Conservation (phyloP, 2,888 invertebrate species). For the Priocnemis perturbator region DNA sequence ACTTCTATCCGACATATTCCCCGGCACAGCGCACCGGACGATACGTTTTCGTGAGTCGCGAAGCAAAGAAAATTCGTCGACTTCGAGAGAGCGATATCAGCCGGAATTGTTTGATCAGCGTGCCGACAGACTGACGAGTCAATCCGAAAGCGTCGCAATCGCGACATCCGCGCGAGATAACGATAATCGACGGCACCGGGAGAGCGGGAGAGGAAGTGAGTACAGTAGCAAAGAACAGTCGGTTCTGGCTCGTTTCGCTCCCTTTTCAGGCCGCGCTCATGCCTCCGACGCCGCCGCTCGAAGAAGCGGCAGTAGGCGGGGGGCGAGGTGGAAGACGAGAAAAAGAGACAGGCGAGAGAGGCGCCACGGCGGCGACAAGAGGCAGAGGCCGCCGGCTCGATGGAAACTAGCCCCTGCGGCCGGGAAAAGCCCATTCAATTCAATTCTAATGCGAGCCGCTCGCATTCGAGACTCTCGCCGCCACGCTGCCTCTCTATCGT, state of each 20-base stretch:
- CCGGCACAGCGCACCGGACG: too few relatives aligned
- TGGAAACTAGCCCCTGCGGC: conserved; percentile 52
- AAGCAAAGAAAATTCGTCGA: too few relatives aligned
- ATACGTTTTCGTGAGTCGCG: too few relatives aligned
- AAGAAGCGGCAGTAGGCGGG: background rate
- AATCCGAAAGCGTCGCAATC: background rate
- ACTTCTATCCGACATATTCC: too few relatives aligned
- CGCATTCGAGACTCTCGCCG: conserved; percentile 45
- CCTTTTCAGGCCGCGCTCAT: background rate
- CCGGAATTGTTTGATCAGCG: too few relatives aligned
- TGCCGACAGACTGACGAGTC: background rate
- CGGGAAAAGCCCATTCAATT: conserved; percentile 59
- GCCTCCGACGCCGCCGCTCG: conserved; percentile 1
- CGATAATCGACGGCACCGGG: background rate
- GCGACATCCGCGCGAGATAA: background rate
- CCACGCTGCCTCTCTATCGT: conserved; percentile 13
- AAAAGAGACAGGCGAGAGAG: conserved; percentile 42
- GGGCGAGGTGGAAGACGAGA: conserved; percentile 20
- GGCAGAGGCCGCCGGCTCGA: conserved; percentile 13
- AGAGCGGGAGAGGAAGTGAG: background rate
- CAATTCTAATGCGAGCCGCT: conserved; percentile 62
- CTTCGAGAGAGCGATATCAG: too few relatives aligned
- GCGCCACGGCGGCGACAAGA: conserved; percentile 38
- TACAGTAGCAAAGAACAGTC: background rate
- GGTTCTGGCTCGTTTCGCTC: conserved; percentile 1